Percentiles rank a stretch among this genome's conserved stretches.
These are phyloP conservation scores for Anarrhichthys ocellatus DNA, from an alignment of 2,113 vertebrate species.

Conservation along the genomic window DNA sequence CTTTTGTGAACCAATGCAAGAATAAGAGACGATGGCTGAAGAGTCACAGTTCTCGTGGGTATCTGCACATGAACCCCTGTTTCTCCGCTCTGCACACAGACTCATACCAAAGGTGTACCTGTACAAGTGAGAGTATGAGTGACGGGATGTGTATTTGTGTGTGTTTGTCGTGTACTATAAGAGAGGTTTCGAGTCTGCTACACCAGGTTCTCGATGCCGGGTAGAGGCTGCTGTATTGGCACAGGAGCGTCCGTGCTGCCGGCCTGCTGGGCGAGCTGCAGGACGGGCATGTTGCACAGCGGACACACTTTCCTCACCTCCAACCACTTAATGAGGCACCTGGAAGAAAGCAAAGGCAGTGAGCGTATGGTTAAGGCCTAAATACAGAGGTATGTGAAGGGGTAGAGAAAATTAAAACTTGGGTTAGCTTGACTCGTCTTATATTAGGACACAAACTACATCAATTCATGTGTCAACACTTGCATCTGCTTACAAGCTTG, in stretches of 20 bases:
- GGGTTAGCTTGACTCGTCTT: neutral
- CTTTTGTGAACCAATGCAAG: constrained; percentile 57
- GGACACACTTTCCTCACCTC: constrained; percentile 99
- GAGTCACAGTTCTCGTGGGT: constrained; percentile 46
- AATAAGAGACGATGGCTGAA: constrained; percentile 41
- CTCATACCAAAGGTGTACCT: constrained; percentile 65
- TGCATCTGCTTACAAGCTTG: neutral
- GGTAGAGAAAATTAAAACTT: neutral
- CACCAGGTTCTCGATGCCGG: constrained; percentile 93
- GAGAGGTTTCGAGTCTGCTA: constrained; percentile 74
- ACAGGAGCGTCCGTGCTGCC: constrained; percentile 83
- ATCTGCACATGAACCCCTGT: constrained; percentile 50
- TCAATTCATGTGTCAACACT: neutral
- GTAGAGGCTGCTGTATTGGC: constrained; percentile 88
- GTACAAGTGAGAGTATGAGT: constrained; percentile 65
- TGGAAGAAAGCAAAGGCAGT: constrained; percentile 62
- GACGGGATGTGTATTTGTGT: constrained; percentile 32
- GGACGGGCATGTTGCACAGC: constrained; percentile 97
- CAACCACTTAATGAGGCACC: constrained; percentile 99
- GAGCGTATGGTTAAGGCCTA: neutral
- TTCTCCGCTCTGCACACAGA: constrained; percentile 49
- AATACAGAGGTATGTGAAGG: neutral
- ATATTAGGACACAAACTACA: neutral
- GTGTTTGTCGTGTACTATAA: constrained; percentile 42
- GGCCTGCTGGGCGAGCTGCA: constrained; percentile 95